A percentile compares a stretch with the other conserved stretches of the same genome.
phyloP scores from a whole-genome alignment of 2,888 invertebrate genomes.

The Acronicta leporina region DNA sequence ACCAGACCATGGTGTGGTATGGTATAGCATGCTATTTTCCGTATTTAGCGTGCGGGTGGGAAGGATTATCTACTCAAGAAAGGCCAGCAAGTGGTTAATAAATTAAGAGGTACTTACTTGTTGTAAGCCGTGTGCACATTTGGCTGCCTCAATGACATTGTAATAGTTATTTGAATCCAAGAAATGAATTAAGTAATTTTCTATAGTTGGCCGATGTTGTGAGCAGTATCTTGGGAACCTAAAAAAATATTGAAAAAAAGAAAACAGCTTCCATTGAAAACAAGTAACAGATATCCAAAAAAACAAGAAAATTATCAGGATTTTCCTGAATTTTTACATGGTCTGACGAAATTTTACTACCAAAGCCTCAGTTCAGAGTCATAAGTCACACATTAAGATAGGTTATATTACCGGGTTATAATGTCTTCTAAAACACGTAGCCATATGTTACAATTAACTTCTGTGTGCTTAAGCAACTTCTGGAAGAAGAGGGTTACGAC shows the following conservation, averaged over 20 bases:
- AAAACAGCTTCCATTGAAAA: no score
- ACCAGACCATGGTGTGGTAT: no score
- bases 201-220: conserved; percentile 73
- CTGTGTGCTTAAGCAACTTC: conserved; percentile 69
- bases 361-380: no score
- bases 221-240: conserved; percentile 82
- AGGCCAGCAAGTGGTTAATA: no score
- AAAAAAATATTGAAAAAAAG: neutral
- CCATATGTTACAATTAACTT: conserved; percentile 68
- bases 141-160: conserved; percentile 79
- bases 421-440: conserved; percentile 71
- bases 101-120: conserved; percentile 75
- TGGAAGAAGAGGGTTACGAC: conserved; percentile 72
- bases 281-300: no score
- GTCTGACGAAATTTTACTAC: no score
- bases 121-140: conserved; percentile 80
- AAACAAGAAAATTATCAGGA: no score
- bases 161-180: conserved; percentile 69
- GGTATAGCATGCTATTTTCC: no score
- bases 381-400: conserved; percentile 26
- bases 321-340: no score
- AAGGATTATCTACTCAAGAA: no score
- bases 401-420: conserved; percentile 81
- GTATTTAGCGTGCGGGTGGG: no score
- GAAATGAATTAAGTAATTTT: conserved; percentile 69